Conservation (phyloP, 2,797 vertebrate species). For the Borostomias antarcticus region DNA sequence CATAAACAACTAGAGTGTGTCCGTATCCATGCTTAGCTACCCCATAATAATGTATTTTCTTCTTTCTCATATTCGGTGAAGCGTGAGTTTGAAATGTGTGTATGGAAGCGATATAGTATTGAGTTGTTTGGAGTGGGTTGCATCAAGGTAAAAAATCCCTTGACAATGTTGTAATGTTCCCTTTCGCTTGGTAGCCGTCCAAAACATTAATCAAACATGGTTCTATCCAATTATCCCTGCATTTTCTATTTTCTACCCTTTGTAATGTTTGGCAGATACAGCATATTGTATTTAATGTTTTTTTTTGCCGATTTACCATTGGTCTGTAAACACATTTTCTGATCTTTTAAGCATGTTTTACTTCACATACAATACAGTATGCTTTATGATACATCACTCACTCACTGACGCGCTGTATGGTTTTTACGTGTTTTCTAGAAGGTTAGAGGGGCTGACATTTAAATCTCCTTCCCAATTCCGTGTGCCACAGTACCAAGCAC, state of each 20-base stretch:
- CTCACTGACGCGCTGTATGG: not conserved
- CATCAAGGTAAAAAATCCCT: no score
- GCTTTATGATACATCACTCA: not conserved
- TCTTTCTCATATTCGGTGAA: not conserved
- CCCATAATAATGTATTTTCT: not conserved
- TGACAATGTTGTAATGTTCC: no score
- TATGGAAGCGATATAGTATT: not conserved
- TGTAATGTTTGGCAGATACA: no score
- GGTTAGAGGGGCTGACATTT: slow-evolving; percentile 11
- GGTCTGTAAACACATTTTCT: not conserved
- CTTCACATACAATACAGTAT: no score
- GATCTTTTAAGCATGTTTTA: no score
- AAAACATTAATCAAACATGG: no score
- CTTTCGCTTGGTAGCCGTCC: no score
- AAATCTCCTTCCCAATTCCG: not conserved
- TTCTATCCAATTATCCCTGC: no score
- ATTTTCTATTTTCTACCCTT: no score
- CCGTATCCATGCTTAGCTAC: not conserved
- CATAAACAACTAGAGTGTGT: slow-evolving; percentile 24
- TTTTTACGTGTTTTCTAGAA: not conserved
- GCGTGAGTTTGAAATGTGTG: not conserved
- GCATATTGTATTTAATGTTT: no score
- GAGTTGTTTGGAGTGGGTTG: not conserved
- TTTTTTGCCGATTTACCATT: no score
- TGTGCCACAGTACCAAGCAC: not conserved